A percentile compares a stretch with the other conserved stretches of the same genome.
These are phyloP conservation scores for Ariopsis seemanni DNA, from an alignment of 2,113 vertebrate genomes.

Conservation along the genomic window DNA sequence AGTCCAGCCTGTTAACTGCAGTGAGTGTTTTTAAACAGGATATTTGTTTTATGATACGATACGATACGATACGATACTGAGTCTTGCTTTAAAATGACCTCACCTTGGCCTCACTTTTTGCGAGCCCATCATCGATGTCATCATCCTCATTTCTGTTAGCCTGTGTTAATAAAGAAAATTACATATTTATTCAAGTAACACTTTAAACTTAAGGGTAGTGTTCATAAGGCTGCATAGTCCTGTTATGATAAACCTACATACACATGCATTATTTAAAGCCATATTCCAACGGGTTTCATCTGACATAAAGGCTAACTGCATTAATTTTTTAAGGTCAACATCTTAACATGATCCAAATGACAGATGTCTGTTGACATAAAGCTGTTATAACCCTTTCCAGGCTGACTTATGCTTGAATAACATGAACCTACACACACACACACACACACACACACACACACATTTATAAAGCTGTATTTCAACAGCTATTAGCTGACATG, in stretches of 20 bases:
- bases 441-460: not conserved
- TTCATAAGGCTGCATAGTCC: not conserved
- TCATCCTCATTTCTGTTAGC: conserved; percentile 40
- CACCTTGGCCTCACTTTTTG: conserved; percentile 54
- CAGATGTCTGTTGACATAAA: not conserved
- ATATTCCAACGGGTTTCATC: not conserved
- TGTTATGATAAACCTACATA: not conserved
- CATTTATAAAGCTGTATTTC: not conserved
- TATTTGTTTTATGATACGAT: not conserved
- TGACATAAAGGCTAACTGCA: not conserved
- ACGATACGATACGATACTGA: not conserved
- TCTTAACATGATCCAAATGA: not conserved
- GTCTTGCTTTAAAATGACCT: not conserved
- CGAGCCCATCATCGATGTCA: conserved; percentile 31
- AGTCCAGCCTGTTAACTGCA: not conserved
- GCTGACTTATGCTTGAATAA: not conserved
- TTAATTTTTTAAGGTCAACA: not conserved
- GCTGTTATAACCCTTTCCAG: not conserved
- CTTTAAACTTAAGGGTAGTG: not conserved
- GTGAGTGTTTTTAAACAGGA: not conserved
- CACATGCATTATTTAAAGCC: not conserved
- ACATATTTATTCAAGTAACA: not conserved
- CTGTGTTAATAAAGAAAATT: conserved; percentile 10
- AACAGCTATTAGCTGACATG: not conserved
- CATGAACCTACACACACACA: too few species aligned